Base-by-base conservation (phyloP, 2,888 invertebrate species). In the Bembecia ichneumoniformis region DNA sequence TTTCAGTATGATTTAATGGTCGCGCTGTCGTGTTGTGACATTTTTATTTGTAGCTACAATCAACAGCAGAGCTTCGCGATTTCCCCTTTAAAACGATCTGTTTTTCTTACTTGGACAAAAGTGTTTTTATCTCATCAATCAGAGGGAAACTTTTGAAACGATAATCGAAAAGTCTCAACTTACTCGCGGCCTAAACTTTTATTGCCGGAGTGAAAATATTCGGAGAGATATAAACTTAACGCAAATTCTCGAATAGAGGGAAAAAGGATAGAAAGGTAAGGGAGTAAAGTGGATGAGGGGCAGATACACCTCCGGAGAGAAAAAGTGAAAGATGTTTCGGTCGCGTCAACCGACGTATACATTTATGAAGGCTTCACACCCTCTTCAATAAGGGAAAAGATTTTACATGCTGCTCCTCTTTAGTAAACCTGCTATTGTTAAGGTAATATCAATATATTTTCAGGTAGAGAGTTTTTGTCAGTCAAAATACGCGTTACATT, bases 241-340 rank as follows among this genome's bases (percentile, higher is more conserved):
- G 60, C 62, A 58, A 62, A 68, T 69, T 64, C 58, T 62, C 55
- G 55, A 57, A 58, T 46, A 60, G 62, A 64, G 64, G 63, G 57
- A 62, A 64, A 62, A 62, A 59, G 55, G 60, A 57, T 62, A 66
- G 66, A 67, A 71, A 70, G 68, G 73, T 68, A 68, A 64, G 9
- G 60, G 63, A 66, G 65, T 63, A 71, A 78, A 75, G 73, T 73
- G 68, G 73, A 75, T 70, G 75, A 68, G 71, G 69, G 71, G 68
- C 67, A 68, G 63, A 66, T 64, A 59, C 60, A 71, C 71, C 76
- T 75, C 78, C 71, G 53, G 76, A 77, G 81, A 74, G 70, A 59
- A 60, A 28, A 69, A 69, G 70, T 74, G 72, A 77, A 74, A 76
- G 76, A 80, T 74, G 76, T 77, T 76, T 68, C 75, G 78, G 74